These are phyloP conservation scores for Rhabdophis nuchalis DNA, from an alignment of 2,797 vertebrate genomes.

Conservation along the genomic window DNA sequence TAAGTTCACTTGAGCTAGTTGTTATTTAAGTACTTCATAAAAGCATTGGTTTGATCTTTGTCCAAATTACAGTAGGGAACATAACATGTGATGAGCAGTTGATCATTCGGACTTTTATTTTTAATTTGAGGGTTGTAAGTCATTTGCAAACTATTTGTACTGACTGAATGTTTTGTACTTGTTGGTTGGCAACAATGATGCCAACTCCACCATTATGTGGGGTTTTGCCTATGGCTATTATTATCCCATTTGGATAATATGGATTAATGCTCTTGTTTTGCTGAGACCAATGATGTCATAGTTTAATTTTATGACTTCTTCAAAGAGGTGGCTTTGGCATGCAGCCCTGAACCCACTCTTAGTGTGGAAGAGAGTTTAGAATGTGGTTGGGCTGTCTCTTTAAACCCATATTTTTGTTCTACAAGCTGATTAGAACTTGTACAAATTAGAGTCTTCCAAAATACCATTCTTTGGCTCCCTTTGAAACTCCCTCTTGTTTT, in stretches of 20 bases:
- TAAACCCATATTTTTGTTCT: not conserved
- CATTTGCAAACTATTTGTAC: not conserved
- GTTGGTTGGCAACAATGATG: not conserved
- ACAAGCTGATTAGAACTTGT: not conserved
- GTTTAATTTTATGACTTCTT: not conserved
- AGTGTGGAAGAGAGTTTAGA: not conserved
- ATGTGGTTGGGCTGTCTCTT: not conserved
- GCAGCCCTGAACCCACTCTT: not conserved
- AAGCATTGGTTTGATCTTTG: not conserved
- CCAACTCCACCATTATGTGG: not conserved
- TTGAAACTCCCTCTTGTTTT: not conserved
- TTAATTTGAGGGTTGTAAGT: not conserved
- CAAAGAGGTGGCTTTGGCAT: not conserved
- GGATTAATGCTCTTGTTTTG: not conserved
- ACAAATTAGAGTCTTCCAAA: not conserved
- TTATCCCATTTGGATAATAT: not conserved
- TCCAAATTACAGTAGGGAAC: not conserved
- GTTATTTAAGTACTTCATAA: not conserved
- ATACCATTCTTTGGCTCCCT: not conserved
- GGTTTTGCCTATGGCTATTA: not conserved
- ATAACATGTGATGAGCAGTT: not conserved
- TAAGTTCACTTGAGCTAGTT: not conserved
- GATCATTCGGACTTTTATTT: not conserved
- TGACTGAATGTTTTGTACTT: not conserved
- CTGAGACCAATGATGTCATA: not conserved